Percentiles rank a stretch among this genome's conserved stretches.
These are phyloP conservation scores for Hystrix cristata DNA, from an alignment of 2,113 vertebrate species.

Conservation along the genomic window DNA sequence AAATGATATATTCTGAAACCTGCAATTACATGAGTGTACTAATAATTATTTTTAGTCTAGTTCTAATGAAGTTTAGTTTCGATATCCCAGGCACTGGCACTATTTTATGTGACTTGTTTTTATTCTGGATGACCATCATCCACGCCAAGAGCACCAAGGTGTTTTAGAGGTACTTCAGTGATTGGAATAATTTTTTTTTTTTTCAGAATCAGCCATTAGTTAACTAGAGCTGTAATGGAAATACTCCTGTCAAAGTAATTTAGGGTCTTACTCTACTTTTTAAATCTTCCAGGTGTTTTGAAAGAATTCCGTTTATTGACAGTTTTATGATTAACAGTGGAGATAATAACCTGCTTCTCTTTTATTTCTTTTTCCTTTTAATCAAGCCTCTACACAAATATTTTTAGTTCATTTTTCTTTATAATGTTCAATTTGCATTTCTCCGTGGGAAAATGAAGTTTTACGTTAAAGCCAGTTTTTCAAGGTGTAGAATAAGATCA, in stretches of 20 bases:
- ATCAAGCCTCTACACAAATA: background rate
- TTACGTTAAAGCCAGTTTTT: background rate
- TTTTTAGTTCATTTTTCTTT: background rate
- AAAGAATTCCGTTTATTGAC: background rate
- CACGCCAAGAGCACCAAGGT: background rate
- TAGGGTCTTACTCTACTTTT: background rate
- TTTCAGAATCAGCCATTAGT: background rate
- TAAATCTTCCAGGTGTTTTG: background rate
- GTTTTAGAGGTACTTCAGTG: background rate
- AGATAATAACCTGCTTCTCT: background rate
- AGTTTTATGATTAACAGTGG: background rate
- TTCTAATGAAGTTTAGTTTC: background rate
- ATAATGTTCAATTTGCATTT: conserved; percentile 46
- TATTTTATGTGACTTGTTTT: background rate
- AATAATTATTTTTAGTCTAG: background rate
- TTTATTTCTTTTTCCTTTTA: background rate
- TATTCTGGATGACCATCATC: background rate
- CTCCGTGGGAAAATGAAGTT: conserved; percentile 3
- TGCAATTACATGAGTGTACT: background rate
- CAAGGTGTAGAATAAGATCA: background rate
- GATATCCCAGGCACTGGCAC: background rate
- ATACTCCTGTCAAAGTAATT: background rate
- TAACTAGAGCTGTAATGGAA: background rate
- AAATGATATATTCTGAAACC: background rate
- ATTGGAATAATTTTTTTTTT: background rate